Percentiles rank a stretch among this genome's conserved stretches.
Conservation (phyloP, 1,140 invertebrate genomes). For the Cyclina sinensis region DNA sequence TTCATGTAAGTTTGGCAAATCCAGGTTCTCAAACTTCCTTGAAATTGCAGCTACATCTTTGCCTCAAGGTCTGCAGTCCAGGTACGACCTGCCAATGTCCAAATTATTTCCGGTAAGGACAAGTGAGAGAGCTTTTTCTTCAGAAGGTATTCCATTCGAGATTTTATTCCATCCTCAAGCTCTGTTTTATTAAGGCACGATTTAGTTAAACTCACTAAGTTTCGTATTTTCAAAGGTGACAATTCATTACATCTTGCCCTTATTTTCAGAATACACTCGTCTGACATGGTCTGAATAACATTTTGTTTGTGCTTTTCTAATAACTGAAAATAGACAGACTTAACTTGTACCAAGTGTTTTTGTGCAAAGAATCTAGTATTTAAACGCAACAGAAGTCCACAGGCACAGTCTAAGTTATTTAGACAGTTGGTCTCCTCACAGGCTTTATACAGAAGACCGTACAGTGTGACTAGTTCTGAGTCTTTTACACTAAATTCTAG, state of each 20-base stretch:
- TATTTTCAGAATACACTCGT: background rate
- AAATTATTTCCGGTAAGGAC: background rate
- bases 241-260: background rate
- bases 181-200: background rate
- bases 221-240: background rate
- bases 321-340: background rate
- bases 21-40: background rate
- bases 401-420: background rate
- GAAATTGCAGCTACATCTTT: background rate
- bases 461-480: background rate
- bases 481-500: background rate
- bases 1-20: background rate
- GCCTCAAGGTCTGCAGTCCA: background rate
- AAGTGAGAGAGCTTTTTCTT: background rate
- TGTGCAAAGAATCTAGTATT: background rate
- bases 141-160: background rate
- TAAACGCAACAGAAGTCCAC: background rate
- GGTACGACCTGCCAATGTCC: background rate
- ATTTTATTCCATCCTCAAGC: background rate
- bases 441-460: background rate
- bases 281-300: background rate
- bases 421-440: background rate
- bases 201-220: background rate
- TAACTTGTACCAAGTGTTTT: background rate
- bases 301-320: background rate